Conservation (phyloP, 2,113 vertebrate species). For the Hyperopisus bebe region DNA sequence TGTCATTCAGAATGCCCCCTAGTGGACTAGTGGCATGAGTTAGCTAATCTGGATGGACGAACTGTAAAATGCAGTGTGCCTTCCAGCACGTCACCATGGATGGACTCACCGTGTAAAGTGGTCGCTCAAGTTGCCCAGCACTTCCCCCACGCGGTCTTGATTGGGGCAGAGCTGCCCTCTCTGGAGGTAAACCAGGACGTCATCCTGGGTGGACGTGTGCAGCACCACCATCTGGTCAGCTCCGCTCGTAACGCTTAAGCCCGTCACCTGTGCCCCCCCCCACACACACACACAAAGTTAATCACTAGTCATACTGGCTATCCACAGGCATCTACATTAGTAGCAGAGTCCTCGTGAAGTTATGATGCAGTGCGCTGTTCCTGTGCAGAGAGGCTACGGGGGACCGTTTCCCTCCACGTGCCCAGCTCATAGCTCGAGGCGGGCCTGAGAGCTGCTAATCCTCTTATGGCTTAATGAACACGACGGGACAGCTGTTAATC, state of each 20-base stretch:
- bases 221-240: slow-evolving; percentile 80
- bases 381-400: neutral
- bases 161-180: slow-evolving; percentile 51
- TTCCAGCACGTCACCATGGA: neutral
- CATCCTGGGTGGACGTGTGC: slow-evolving; percentile 64
- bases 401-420: neutral
- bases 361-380: neutral
- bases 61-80: neutral
- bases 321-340: neutral
- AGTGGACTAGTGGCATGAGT: neutral
- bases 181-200: slow-evolving; percentile 76
- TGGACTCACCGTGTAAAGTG: slow-evolving; percentile 71
- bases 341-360: neutral
- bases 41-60: neutral
- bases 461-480: slow-evolving; percentile 39
- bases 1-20: neutral
- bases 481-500: slow-evolving; percentile 44
- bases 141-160: slow-evolving; percentile 77
- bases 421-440: neutral
- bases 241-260: slow-evolving; percentile 74
- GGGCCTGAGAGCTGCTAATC: slow-evolving; percentile 33
- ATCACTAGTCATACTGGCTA: neutral
- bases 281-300: neutral
- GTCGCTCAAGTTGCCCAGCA: slow-evolving; percentile 75
- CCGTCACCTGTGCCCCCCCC: slow-evolving; percentile 60